Percentiles rank a stretch among this genome's conserved stretches.
These are phyloP conservation scores for Ommatoiulus sabulosus DNA, from an alignment of 2,888 invertebrate species.

Conservation along the genomic window DNA sequence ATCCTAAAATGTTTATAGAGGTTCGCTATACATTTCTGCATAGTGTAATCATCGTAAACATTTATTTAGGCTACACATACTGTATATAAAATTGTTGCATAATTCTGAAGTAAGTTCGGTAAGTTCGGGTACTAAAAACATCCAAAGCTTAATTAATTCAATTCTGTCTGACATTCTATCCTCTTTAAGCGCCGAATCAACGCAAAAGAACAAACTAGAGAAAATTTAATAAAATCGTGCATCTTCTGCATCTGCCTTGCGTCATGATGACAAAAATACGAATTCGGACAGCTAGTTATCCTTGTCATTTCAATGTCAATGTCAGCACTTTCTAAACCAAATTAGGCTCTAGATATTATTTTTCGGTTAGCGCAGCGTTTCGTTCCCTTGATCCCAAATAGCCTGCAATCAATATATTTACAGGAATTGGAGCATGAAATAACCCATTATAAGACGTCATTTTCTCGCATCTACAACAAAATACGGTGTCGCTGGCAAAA, in stretches of 20 bases:
- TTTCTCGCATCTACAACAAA: slow-evolving; percentile 40
- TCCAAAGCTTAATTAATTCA: no score
- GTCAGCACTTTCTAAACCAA: slow-evolving; percentile 30
- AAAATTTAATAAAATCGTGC: background rate
- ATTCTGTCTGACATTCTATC: background rate
- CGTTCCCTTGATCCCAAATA: slow-evolving; percentile 1
- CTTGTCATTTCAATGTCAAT: slow-evolving; percentile 26
- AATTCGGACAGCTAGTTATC: background rate
- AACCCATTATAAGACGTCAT: slow-evolving; percentile 36
- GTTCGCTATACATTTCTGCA: no score
- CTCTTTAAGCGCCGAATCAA: background rate
- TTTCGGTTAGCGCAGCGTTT: slow-evolving; percentile 10
- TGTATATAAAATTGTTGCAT: no score
- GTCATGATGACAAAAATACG: background rate
- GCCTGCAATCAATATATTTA: slow-evolving; percentile 15
- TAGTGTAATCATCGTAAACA: no score
- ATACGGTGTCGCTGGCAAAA: slow-evolving; percentile 17
- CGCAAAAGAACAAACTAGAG: background rate
- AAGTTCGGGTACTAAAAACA: no score
- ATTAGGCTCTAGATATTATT: slow-evolving; percentile 14
- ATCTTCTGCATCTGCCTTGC: background rate
- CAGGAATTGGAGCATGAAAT: slow-evolving; percentile 40
- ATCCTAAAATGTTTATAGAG: no score
- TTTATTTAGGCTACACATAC: no score
- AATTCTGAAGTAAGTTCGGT: no score